Conservation (phyloP, 1,140 invertebrate species). For the Psix sp. region DNA sequence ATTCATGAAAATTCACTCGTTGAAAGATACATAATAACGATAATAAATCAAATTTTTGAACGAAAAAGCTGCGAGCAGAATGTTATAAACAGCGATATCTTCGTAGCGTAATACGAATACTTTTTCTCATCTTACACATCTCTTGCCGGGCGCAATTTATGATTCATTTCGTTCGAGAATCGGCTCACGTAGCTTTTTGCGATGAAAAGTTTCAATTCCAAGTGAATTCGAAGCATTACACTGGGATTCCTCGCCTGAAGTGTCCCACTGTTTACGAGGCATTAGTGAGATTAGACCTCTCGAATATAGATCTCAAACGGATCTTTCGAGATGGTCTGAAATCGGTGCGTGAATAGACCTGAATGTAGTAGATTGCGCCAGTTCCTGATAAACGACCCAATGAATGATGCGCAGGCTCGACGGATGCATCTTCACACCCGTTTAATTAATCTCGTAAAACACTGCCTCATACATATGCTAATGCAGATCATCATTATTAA, state of each 20-base stretch:
- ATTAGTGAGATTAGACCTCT: constrained; percentile 67
- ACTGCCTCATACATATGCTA: constrained; percentile 45
- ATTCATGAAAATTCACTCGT: constrained; percentile 20
- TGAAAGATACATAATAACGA: constrained; percentile 31
- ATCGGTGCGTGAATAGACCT: constrained; percentile 55
- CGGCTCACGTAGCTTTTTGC: constrained; percentile 52
- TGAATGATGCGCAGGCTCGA: constrained; percentile 41
- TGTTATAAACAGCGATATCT: constrained; percentile 46
- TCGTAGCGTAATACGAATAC: constrained; percentile 37
- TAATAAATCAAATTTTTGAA: constrained; percentile 46
- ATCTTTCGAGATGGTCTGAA: constrained; percentile 53
- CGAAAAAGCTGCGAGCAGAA: constrained; percentile 7
- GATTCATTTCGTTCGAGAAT: constrained; percentile 54
- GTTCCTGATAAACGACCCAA: constrained; percentile 51
- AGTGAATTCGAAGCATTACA: constrained; percentile 47
- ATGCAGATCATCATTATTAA: constrained; percentile 46
- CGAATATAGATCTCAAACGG: constrained; percentile 56
- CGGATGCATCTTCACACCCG: constrained; percentile 49
- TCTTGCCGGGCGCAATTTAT: constrained; percentile 30
- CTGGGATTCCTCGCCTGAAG: constrained; percentile 30
- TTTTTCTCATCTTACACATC: constrained; percentile 39
- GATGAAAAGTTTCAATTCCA: constrained; percentile 48
- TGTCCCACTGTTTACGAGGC: constrained; percentile 64
- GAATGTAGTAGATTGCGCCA: constrained; percentile 28
- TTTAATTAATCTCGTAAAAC: constrained; percentile 59